Percentiles rank a stretch among this genome's conserved stretches.
Evolutionary conservation across 35 echinoderm and acorn worm genomes (phyloP).

Genomic region (Apostichopus californicus): DNA sequence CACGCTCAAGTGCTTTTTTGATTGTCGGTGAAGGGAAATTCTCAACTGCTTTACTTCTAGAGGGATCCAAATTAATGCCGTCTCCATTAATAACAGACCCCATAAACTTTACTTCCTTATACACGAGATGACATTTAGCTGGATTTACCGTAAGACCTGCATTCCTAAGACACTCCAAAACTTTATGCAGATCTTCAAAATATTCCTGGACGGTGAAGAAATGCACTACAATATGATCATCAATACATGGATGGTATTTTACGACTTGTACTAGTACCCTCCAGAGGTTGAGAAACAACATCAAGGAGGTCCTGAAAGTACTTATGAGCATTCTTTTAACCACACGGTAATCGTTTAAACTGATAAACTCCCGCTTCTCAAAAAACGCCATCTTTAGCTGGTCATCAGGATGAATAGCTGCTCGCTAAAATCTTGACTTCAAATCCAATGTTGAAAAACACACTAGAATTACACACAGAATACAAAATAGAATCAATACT

Average conservation of each 20-base stretch:
- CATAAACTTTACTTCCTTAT: background rate
- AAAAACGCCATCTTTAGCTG: slow-evolving; percentile 70
- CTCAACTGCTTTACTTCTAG: background rate
- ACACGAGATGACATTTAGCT: background rate
- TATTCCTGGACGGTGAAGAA: background rate
- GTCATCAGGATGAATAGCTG: slow-evolving; percentile 39
- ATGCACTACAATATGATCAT: slow-evolving; percentile 27
- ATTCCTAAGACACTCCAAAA: background rate
- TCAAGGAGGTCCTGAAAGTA: slow-evolving; percentile 24
- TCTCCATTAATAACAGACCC: background rate
- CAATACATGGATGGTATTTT: background rate
- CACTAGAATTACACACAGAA: background rate
- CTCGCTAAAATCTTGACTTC: slow-evolving; percentile 16
- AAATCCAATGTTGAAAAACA: slow-evolving; percentile 43
- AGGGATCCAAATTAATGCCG: background rate
- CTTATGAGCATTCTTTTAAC: background rate
- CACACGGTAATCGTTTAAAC: slow-evolving; percentile 25
- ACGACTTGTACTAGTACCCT: background rate
- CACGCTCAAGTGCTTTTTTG: too few species aligned
- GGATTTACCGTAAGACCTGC: background rate
- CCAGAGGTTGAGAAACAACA: slow-evolving; percentile 3
- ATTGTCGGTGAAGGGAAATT: background rate
- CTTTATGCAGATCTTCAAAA: background rate
- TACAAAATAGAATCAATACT: too few species aligned
- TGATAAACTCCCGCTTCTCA: slow-evolving; percentile 26